These are phyloP conservation scores for Xestobium rufovillosum DNA, from an alignment of 2,888 invertebrate species.

Conservation along the genomic window DNA sequence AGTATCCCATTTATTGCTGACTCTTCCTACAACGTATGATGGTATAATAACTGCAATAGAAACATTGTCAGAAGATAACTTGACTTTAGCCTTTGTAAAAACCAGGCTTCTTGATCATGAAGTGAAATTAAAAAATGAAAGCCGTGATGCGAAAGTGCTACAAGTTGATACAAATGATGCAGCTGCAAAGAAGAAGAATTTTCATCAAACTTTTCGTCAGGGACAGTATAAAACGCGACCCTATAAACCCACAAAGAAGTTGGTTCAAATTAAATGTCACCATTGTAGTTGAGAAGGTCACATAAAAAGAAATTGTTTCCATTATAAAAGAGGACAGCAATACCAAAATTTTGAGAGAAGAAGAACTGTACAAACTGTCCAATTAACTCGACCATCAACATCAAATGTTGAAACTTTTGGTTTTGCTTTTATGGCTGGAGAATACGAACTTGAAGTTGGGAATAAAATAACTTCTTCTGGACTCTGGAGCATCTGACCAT, in stretches of 20 bases:
- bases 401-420: not conserved
- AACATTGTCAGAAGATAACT: too few relatives aligned
- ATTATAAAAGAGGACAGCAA: slow-evolving; percentile 21
- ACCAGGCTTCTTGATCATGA: slow-evolving; percentile 24
- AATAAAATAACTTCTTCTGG: too few relatives aligned
- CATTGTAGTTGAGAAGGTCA: slow-evolving; percentile 32
- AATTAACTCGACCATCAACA: not conserved
- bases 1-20: slow-evolving; percentile 32
- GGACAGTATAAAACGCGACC: too few relatives aligned
- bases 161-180: too few relatives aligned
- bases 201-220: too few relatives aligned
- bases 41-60: slow-evolving; percentile 36
- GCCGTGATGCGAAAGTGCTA: too few relatives aligned
- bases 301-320: slow-evolving; percentile 29
- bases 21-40: slow-evolving; percentile 33
- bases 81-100: slow-evolving; percentile 35
- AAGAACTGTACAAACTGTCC: slow-evolving; percentile 12
- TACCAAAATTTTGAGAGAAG: slow-evolving; percentile 19
- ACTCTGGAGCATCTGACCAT: slow-evolving; percentile 14
- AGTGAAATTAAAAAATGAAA: slow-evolving; percentile 17
- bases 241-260: too few relatives aligned
- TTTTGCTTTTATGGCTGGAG: too few relatives aligned
- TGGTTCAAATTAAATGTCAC: slow-evolving; percentile 25
- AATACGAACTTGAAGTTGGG: too few relatives aligned
- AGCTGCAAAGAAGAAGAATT: too few relatives aligned